A percentile compares a stretch with the other conserved stretches of the same genome.
Evolutionary conservation across 2,888 invertebrate species (phyloP).

Genomic region (Strigamia transsilvanica): DNA sequence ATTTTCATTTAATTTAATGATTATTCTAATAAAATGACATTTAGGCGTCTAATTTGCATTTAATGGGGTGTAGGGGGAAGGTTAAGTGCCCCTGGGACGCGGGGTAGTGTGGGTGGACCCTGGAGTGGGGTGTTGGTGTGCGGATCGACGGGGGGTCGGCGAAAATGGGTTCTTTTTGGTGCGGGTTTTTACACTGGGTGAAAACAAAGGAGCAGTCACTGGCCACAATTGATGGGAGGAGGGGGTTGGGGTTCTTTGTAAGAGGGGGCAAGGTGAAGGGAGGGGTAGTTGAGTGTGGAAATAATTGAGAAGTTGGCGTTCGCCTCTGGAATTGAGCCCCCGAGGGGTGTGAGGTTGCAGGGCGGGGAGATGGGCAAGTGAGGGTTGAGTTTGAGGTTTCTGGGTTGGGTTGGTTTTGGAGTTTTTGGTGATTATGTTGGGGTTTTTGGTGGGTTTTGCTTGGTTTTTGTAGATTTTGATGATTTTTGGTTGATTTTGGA

Average conservation of each 20-base stretch:
- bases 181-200: background rate
- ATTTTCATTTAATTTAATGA: too few relatives aligned
- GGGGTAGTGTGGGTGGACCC: background rate
- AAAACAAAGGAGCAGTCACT: slow-evolving; percentile 6
- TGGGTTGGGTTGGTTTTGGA: background rate
- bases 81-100: background rate
- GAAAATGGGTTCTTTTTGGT: slow-evolving; percentile 3
- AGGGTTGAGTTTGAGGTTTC: background rate
- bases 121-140: background rate
- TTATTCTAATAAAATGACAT: too few relatives aligned
- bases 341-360: background rate
- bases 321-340: slow-evolving; percentile 15
- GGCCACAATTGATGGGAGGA: background rate
- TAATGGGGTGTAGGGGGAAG: background rate
- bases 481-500: too few relatives aligned
- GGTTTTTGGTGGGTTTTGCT: too few relatives aligned
- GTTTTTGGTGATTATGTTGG: too few relatives aligned
- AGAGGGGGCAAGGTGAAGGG: background rate
- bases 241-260: background rate
- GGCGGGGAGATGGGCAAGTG: background rate
- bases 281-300: slow-evolving; percentile 27
- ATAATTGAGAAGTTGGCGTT: slow-evolving; percentile 32
- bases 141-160: background rate
- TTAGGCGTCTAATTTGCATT: background rate
- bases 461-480: too few relatives aligned